Percentiles rank a stretch among this genome's conserved stretches.
These are phyloP conservation scores for Mesoclemmys tuberculata DNA, from an alignment of 2,113 vertebrate genomes.

Conservation along the genomic window DNA sequence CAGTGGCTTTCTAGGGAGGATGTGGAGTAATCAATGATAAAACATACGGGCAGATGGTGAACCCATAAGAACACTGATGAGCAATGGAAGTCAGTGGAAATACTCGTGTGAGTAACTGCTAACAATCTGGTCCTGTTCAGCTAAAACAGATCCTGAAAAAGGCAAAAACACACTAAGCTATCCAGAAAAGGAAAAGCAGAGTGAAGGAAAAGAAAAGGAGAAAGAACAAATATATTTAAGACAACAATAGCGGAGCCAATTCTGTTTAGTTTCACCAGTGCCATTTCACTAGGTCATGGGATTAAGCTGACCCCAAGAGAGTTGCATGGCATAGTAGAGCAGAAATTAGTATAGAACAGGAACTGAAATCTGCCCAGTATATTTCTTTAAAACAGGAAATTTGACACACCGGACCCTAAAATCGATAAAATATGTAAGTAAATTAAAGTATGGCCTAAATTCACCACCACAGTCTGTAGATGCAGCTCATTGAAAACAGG, in stretches of 20 bases:
- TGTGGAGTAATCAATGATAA: background rate
- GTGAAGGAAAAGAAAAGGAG: background rate
- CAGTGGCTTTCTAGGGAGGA: background rate
- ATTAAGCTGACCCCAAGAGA: background rate
- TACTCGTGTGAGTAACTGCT: background rate
- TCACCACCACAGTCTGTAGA: background rate
- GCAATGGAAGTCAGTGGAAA: background rate
- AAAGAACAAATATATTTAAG: background rate
- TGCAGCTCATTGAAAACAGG: background rate
- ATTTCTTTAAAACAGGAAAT: background rate
- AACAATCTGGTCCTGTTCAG: background rate
- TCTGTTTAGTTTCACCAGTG: background rate
- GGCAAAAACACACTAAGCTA: background rate
- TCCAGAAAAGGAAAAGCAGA: background rate
- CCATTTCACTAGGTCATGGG: rapidly evolving
- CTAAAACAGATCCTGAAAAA: background rate
- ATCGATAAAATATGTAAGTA: background rate
- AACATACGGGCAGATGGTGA: background rate
- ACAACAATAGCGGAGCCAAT: background rate
- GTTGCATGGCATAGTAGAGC: background rate
- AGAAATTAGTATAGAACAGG: background rate
- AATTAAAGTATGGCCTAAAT: background rate
- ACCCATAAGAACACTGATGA: background rate
- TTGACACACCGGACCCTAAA: rapidly evolving
- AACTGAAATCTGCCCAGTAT: background rate